Evolutionary conservation across 2,113 vertebrate species (phyloP).

Genomic region (Panthera uncia): DNA sequence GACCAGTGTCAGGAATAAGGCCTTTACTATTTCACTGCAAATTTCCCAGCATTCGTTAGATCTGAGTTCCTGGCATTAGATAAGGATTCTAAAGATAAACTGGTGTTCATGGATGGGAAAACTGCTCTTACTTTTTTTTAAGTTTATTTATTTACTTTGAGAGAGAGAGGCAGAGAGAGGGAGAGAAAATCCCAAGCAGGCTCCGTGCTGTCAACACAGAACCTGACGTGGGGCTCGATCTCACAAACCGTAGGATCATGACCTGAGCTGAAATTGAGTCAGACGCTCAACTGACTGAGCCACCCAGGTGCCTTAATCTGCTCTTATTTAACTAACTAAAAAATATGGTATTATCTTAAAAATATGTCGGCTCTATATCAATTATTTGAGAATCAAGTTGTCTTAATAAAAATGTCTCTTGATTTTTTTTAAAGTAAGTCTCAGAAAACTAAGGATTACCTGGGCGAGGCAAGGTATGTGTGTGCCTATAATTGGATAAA

Average conservation of each 20-base stretch:
- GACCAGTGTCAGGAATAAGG: neutral
- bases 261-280: too few species aligned
- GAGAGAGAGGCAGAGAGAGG: too few species aligned
- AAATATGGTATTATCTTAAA: neutral
- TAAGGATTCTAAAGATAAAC: neutral
- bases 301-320: too few species aligned
- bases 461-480: neutral
- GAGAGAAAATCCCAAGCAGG: too few species aligned
- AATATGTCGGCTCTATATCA: neutral
- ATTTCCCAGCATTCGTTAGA: neutral
- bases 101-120: neutral
- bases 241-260: too few species aligned
- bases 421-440: neutral
- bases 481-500: neutral
- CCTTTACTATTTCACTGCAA: neutral
- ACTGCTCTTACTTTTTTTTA: neutral
- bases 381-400: neutral
- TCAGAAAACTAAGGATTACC: too few species aligned
- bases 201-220: too few species aligned
- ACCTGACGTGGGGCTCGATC: too few species aligned
- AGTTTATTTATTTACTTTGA: too few species aligned
- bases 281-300: too few species aligned
- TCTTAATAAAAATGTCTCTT: neutral
- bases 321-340: neutral
- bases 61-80: neutral